A percentile compares a stretch with the other conserved stretches of the same genome.
These are phyloP conservation scores for Rhyacophila brunnea DNA, from an alignment of 1,140 invertebrate genomes.

Conservation along the genomic window DNA sequence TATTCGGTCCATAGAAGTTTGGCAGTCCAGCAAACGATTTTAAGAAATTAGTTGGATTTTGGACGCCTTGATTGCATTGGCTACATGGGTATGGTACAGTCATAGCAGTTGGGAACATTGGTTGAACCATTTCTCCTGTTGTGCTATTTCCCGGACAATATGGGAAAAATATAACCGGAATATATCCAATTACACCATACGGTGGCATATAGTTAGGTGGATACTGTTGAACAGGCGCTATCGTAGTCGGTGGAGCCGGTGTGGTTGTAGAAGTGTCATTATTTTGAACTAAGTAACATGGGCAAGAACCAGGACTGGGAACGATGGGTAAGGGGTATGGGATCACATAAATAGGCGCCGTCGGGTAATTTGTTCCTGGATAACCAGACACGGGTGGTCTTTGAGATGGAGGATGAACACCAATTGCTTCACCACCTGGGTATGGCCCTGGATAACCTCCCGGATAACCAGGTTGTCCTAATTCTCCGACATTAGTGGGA, in stretches of 20 bases:
- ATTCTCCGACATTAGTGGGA: conserved; percentile 5
- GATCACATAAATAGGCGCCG: conserved; percentile 54
- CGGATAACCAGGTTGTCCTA: conserved; percentile 3
- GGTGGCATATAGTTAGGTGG: conserved; percentile 48
- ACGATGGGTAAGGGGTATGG: conserved; percentile 56
- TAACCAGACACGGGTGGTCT: conserved; percentile 3
- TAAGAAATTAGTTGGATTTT: neutral
- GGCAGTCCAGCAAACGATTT: conserved; percentile 6
- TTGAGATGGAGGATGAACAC: conserved; percentile 49
- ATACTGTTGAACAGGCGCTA: conserved; percentile 37
- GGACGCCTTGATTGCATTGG: conserved; percentile 24
- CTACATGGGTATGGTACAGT: conserved; percentile 37
- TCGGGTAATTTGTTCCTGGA: conserved; percentile 5
- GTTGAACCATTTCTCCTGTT: conserved; percentile 40
- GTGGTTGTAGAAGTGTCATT: conserved; percentile 39
- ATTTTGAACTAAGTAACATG: conserved; percentile 54
- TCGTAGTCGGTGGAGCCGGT: conserved; percentile 36
- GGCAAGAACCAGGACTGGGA: conserved; percentile 54
- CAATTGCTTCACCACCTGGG: conserved; percentile 39
- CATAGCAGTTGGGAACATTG: conserved; percentile 48
- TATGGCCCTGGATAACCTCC: neutral
- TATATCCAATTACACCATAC: conserved; percentile 55
- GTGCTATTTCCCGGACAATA: conserved; percentile 47
- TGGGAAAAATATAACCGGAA: conserved; percentile 61
- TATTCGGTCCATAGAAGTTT: conserved; percentile 9